Evolutionary conservation across 2,113 vertebrate genomes (phyloP).

Genomic region (Prietella phreatophila): DNA sequence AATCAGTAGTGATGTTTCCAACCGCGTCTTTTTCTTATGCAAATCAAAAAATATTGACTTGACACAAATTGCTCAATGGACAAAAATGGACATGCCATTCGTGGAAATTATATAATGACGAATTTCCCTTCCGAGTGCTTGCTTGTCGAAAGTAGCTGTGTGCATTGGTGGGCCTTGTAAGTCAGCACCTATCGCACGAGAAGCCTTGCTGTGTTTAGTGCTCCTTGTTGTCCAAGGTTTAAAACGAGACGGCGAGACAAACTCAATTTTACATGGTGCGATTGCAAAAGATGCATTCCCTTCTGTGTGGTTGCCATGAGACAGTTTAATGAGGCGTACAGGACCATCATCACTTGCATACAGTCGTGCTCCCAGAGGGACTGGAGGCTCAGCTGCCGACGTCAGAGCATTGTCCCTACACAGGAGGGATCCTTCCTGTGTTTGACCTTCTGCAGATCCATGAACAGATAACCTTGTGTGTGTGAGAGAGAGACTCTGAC

Average conservation of each 20-base stretch:
- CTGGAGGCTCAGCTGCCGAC: conserved; percentile 20
- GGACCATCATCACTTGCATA: conserved; percentile 3
- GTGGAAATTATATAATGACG: background rate
- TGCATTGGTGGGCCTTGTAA: background rate
- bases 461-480: conserved; percentile 39
- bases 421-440: conserved; percentile 61
- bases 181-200: background rate
- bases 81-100: background rate
- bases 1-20: conserved; percentile 11
- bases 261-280: background rate
- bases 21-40: background rate
- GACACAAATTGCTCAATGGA: background rate
- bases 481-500: background rate
- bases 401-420: conserved; percentile 60
- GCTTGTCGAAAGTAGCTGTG: background rate
- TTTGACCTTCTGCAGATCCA: conserved; percentile 56
- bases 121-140: background rate
- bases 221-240: background rate
- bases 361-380: conserved; percentile 14
- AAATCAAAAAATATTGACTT: background rate
- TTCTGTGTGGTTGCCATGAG: conserved; percentile 27
- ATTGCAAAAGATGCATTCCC: background rate
- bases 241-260: conserved; percentile 4
- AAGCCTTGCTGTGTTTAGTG: background rate
- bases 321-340: conserved; percentile 26